Evolutionary conservation across 2,888 invertebrate species (phyloP).

Genomic region (Clostera curtula): DNA sequence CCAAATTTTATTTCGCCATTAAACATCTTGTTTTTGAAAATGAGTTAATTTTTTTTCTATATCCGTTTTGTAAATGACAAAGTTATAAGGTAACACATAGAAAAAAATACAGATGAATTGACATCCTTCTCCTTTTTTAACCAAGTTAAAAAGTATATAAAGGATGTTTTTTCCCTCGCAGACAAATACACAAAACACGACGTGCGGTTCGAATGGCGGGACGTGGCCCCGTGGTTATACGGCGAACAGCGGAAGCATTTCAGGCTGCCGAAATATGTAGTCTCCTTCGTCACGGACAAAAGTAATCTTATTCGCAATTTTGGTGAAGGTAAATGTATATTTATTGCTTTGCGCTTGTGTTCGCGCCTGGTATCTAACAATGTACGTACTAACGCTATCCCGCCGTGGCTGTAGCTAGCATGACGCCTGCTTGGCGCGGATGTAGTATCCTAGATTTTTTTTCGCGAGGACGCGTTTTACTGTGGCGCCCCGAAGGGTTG

Average conservation of each 20-base stretch:
- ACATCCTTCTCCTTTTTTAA: too few relatives aligned
- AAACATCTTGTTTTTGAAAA: too few relatives aligned
- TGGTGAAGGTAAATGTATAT: conserved; percentile 77
- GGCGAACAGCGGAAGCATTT: conserved; percentile 72
- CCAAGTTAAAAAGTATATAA: too few relatives aligned
- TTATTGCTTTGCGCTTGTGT: conserved; percentile 69
- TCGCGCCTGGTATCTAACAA: conserved; percentile 56
- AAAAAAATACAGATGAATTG: too few relatives aligned
- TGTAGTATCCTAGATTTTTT: conserved; percentile 9
- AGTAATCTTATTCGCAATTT: conserved; percentile 76
- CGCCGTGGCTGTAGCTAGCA: conserved; percentile 45
- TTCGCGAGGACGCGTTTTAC: too few relatives aligned
- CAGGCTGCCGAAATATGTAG: conserved; percentile 78
- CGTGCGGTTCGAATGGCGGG: conserved; percentile 78
- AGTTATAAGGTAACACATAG: too few relatives aligned
- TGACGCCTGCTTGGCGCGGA: conserved; percentile 43
- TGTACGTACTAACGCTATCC: conserved; percentile 48
- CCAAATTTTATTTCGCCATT: too few relatives aligned
- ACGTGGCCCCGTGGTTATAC: conserved; percentile 67
- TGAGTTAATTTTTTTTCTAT: too few relatives aligned
- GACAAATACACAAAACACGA: conserved; percentile 77
- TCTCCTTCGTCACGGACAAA: conserved; percentile 76
- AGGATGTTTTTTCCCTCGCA: conserved; percentile 29
- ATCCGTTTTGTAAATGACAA: too few relatives aligned
- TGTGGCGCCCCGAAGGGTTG: too few relatives aligned